Base-by-base conservation (phyloP, 2,113 vertebrate genomes). In the Petrocephalus microphthalmus region DNA sequence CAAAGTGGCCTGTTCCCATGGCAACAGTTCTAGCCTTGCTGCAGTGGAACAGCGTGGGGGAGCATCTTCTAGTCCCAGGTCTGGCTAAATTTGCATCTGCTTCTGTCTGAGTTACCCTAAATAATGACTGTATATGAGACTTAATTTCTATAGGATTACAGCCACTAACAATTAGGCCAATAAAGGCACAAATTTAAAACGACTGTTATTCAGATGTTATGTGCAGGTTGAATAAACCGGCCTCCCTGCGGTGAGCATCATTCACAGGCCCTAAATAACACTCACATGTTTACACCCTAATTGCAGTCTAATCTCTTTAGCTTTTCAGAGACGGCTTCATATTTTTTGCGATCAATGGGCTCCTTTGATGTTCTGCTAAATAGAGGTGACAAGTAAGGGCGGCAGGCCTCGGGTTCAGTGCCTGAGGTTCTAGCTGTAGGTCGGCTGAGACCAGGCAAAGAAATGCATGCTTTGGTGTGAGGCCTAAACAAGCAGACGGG, bases 1-100 rank as follows among this genome's bases (percentile, higher is more conserved):
- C 81, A 49, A 49, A 83, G 42, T 49, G 45, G 81, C 81, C 81
- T 83, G 81, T 83, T 83, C 81, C 81, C 81, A 83, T 83, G 45
- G 81, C 45, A 83, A 83, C 81, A 83, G 20, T 83, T 83, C 20
- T 83, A 22, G 42, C 6, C 81, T 20, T 11, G 3, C 42, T 83
- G 81, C 45, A 49, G 47, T 83, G 37, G 81, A 83, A 83, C 19
- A 83, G 42, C 17, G 81, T 83, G 81, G 81, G 81, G 81, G 81
- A 47, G 45, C 19, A 2, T 45, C 22, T 83, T 49, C 10, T 47
- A 22, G 22, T 20, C 19, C 20, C 81, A 83, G 20, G 20, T 47
- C 37, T 49, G 20, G 45, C 45, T 47, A 45, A 49, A 45, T 42
- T 83, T n/a, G 45, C 7, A 19, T 83, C 5, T 42, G 71, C 33